Conservation (phyloP, 64 coral and sea anemone species). For the Montipora sp. region DNA sequence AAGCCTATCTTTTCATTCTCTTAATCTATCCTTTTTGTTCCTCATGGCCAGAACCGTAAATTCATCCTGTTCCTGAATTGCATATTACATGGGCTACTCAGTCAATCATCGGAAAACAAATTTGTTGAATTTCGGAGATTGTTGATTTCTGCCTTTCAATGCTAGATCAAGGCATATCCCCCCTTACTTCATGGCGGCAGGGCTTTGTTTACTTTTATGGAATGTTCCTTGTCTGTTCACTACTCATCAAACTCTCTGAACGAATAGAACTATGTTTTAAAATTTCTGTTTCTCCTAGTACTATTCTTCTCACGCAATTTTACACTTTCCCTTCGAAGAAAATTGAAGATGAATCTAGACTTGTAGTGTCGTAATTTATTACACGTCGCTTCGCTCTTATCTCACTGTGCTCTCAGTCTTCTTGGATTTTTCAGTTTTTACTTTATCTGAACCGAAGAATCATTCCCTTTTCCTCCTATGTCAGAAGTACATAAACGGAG, state of each 20-base stretch:
- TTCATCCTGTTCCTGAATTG: no score
- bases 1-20: not conserved
- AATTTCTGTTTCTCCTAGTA: no score
- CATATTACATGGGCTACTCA: not conserved
- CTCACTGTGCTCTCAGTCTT: no score
- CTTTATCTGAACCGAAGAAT: no score
- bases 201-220: conserved; percentile 8
- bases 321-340: not conserved
- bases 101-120: not conserved
- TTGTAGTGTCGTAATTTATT: not conserved
- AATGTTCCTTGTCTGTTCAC: conserved; percentile 6
- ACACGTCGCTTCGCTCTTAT: no score
- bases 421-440: no score
- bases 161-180: not conserved
- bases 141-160: no score
- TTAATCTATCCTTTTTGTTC: not conserved
- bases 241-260: not conserved
- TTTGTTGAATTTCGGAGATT: no score
- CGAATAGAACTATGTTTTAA: not conserved
- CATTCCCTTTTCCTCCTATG: no score
- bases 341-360: not conserved
- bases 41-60: not conserved
- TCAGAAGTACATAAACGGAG: no score
- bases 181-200: not conserved
- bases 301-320: no score